A percentile compares a stretch with the other conserved stretches of the same genome.
Conservation (phyloP, 2,797 vertebrate species). For the Pyrocephalus nanus region DNA sequence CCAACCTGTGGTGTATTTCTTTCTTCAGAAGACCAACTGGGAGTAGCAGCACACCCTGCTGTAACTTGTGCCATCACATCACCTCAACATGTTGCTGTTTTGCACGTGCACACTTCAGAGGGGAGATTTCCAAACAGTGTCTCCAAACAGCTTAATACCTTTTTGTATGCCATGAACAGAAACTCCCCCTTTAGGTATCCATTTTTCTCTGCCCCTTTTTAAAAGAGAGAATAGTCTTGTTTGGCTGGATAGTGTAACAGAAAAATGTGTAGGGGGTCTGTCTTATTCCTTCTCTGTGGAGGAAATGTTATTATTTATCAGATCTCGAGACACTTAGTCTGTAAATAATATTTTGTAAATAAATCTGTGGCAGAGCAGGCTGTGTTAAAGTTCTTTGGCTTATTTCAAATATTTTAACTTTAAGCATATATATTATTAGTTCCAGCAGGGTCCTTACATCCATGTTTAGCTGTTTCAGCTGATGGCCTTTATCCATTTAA, state of each 20-base stretch:
- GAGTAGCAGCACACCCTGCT: not conserved
- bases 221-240: not conserved
- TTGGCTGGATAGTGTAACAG: slow-evolving; percentile 22
- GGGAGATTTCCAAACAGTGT: not conserved
- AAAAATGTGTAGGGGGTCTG: slow-evolving; percentile 36
- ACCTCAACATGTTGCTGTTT: not conserved
- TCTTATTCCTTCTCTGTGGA: slow-evolving; percentile 65
- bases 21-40: not conserved
- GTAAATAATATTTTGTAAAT: slow-evolving; percentile 74
- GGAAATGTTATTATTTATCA: slow-evolving; percentile 63
- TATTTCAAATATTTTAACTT: not conserved
- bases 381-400: not conserved
- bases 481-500: not conserved
- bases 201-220: slow-evolving; percentile 20
- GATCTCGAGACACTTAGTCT: slow-evolving; percentile 14
- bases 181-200: not conserved
- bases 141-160: not conserved
- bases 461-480: not conserved
- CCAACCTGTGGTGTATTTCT: not conserved
- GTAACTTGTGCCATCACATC: not conserved
- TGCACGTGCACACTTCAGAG: not conserved
- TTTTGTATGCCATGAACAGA: not conserved
- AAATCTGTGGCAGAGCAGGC: slow-evolving; percentile 50
- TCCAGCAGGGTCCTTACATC: not conserved
- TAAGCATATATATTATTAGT: not conserved